Conservation (phyloP, 2,113 vertebrate genomes). For the Panurus biarmicus region DNA sequence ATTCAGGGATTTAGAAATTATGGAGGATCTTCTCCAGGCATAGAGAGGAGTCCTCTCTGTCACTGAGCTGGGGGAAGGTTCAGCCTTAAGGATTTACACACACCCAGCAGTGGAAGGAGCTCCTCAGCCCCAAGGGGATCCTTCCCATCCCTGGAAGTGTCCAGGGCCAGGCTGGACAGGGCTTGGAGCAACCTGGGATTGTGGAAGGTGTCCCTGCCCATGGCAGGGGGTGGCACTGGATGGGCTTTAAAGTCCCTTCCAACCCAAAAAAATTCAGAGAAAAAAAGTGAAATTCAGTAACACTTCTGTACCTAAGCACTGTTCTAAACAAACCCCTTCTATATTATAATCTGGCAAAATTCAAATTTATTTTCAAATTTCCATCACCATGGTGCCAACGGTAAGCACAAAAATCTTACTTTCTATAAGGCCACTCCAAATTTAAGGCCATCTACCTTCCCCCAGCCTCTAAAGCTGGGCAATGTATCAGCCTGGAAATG, state of each 20-base stretch:
- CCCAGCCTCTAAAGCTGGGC: background rate
- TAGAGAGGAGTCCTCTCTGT: background rate
- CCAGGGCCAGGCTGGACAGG: background rate
- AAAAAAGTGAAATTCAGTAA: too few species aligned
- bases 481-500: accelerated
- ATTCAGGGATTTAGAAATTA: background rate
- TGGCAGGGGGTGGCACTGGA: background rate
- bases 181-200: background rate
- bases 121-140: background rate
- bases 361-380: background rate
- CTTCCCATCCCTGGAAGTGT: background rate
- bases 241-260: background rate
- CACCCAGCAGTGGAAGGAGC: background rate
- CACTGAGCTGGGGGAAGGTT: background rate
- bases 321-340: background rate
- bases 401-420: background rate
- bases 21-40: background rate
- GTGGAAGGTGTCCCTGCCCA: background rate
- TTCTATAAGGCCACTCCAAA: background rate
- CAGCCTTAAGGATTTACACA: background rate
- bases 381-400: accelerated
- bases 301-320: background rate
- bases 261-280: too few species aligned
- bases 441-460: background rate
- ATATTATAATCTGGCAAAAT: background rate